Evolutionary conservation across 1,140 invertebrate species (phyloP).

Genomic region (Cyphomyrmex costatus): DNA sequence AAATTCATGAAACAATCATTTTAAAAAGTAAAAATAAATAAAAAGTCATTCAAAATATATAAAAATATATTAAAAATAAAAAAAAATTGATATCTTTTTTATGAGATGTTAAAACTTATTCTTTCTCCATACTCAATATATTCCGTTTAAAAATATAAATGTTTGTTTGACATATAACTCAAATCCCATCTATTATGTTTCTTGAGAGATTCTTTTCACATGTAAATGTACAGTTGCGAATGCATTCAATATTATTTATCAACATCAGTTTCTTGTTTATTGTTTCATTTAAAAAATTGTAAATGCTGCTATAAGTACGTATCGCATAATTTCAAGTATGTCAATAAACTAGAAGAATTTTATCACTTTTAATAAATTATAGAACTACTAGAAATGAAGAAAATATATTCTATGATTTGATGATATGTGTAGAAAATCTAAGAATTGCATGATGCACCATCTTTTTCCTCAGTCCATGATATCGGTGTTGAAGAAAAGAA

Average conservation of each 20-base stretch:
- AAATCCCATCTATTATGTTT: background rate
- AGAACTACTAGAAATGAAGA: background rate
- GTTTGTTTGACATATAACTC: background rate
- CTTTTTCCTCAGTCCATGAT: background rate
- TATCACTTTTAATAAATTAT: background rate
- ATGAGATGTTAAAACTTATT: background rate
- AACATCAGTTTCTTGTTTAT: background rate
- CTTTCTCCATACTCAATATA: background rate
- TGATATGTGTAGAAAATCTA: background rate
- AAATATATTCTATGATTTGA: background rate
- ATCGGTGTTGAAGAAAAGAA: constrained; percentile 17
- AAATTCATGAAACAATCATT: background rate
- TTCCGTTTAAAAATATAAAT: constrained; percentile 4
- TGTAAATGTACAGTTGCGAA: background rate
- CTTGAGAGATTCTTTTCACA: background rate
- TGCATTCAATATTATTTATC: background rate
- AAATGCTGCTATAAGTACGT: background rate
- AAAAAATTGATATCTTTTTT: background rate
- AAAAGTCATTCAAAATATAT: background rate
- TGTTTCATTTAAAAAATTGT: background rate
- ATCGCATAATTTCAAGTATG: background rate
- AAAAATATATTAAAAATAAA: background rate
- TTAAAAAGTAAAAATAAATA: background rate
- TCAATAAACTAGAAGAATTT: background rate
- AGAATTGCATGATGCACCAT: background rate